Evolutionary conservation across 2,113 vertebrate species (phyloP), one percentile per base, ranked within the genome.

Genomic region (Garra rufa): DNA sequence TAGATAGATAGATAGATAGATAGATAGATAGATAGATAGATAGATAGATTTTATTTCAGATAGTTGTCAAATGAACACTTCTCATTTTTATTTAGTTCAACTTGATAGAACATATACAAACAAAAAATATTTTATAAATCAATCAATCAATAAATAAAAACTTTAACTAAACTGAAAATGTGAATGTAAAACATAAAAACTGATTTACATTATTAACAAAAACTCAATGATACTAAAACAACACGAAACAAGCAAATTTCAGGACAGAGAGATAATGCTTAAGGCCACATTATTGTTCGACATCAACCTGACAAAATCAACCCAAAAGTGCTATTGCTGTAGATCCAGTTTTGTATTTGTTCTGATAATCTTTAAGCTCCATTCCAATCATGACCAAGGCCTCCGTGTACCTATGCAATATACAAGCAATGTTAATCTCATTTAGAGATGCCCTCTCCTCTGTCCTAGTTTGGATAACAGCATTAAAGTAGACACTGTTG

Each of bases 401-500:
- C 91, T 92, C 91, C 91, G 90, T 88, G 91, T 92, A 89, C 91
- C 81, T 70, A 89, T 92, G 71, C 91, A 88, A 91, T 50, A 76
- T 4, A 81, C 84, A 87, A 78, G 38, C 83, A 83, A 89, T 90
- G 92, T 90, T 92, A 92, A 93, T 92, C 86, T 91, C 89, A 89
- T 92, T 95, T 96, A 95, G 94, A 95, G 93, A 85, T 82, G 83
- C 83, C 89, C 82, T 89, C 83, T 81, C 65, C 81, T 15, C 83
- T 87, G 87, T 75, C 85, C 89, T 43, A 86, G 55, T 79, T 90
- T 86, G 81, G 77, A 89, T 89, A 89, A 87, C 86, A 73, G 52
- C 87, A 85, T 76, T 79, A 83, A 86, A 81, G 81, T 70, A 63
- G 78, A 85, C 76, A 73, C 34, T 80, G 50, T 82, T 75, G 48